Evolutionary conservation across 2,888 invertebrate species (phyloP), one percentile per base, ranked within the genome.

Genomic region (Pseudanteris insignis): DNA sequence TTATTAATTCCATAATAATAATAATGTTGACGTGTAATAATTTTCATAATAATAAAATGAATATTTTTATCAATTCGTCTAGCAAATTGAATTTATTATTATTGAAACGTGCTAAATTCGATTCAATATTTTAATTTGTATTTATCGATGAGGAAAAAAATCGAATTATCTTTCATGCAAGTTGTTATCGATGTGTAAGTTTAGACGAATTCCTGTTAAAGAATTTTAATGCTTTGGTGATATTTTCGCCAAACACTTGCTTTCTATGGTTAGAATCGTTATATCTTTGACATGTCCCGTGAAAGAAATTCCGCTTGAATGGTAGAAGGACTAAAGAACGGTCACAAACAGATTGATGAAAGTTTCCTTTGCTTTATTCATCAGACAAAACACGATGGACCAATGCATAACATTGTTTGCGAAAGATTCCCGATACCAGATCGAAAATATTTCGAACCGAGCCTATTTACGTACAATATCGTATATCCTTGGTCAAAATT

Each of bases 231-330:
- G 24, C 15, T 29, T 8, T 9, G 13, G n/a, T 9, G 5, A 34
- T 34, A 29, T 38, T 13, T 38, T 51, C 2, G 33, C 40, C 33
- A 40, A 18, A 15, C 25, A 48, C 33, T 40, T 41, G 13, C 12
- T 28, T 43, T 43, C 11, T 53, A 37, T 37, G 21, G 43, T 36
- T 30, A n/a, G n/a, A n/a, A n/a, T n/a, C n/a, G n/a, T n/a, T n/a
- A n/a, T n/a, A n/a, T n/a, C 43, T 53, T 37, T 37, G 18, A 43
- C 8, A 7, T 26, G 12, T 40, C n/a, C 6, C 8, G 3, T 43
- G 40, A 43, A 53, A 53, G 43, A 43, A 53, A 37, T 43, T 34
- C 34, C 26, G 30, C 14, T 6, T 43, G 53, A 43, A 53, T 53
- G 30, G 30, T 36, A 43, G 40, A 9, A 36, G 18, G 8, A 13